Base-by-base conservation (phyloP, 2,113 vertebrate species). In the Pteronura brasiliensis region DNA sequence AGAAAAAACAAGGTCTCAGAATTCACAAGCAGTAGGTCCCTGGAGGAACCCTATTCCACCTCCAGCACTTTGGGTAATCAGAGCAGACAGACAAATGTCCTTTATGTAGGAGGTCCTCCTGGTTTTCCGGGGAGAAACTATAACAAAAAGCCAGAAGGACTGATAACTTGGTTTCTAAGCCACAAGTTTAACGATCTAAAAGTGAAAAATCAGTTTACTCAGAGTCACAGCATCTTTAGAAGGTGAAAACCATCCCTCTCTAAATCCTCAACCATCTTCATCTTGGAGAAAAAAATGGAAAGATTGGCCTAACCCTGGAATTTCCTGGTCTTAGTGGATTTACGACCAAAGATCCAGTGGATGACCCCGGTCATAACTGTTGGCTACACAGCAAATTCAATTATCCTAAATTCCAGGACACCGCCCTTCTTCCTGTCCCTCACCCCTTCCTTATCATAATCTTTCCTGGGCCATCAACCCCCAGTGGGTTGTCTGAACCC, bases 401-500 rank as follows among this genome's bases (percentile, higher is more conserved):
- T 98, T 98, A 98, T 71, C 86, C 94, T 63, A 97, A 93, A 98
- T 98, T 98, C 97, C 95, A 83, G 42, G 82, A 80, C 77, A 11
- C 52, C 65, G 85, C 79, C 91, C 97, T 59, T 71, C 76, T 95
- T 97, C 95, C 97, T 97, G 96, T 81, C 95, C 88, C 44, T 72
- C 20, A 36, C 76, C 59, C 93, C 80, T 96, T 90, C 63, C 90
- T 97, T 95, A 97, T 97, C 97, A 87, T 17, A 39, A 81, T 91
- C 93, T 93, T 96, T 96, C 86, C 94, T 80, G 61, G 85, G 92
- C 96, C 97, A 71, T 63, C 82, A 55, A 94, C 90, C 92, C 95
- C 93, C 88, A 81, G 82, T 4, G 47, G 44, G 88, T 55, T 69
- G 42, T 67, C 94, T 76, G 49, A 86, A 87, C 67, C 94, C 95